A percentile compares a stretch with the other conserved stretches of the same genome.
Evolutionary conservation across 2,888 invertebrate genomes (phyloP).

Genomic region (Brachyptera risi): DNA sequence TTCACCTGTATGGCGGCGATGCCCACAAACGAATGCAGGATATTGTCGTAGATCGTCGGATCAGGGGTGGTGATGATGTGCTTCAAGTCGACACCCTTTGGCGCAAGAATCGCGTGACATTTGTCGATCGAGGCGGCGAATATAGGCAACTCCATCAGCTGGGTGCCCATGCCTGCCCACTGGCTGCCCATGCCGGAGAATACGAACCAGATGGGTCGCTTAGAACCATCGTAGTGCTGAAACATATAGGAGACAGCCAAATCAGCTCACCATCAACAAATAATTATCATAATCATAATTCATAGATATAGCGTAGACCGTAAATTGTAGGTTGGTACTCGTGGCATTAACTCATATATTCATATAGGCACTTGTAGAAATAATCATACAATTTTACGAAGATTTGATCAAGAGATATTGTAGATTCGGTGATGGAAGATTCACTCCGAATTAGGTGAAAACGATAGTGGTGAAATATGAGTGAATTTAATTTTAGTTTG

Average conservation of each 20-base stretch:
- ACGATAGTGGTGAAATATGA: no score
- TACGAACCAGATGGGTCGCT: conserved; percentile 59
- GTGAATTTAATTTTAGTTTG: no score
- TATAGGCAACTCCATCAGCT: conserved; percentile 60
- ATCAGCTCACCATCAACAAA: no score
- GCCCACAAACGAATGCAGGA: conserved; percentile 65
- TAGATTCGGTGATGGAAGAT: no score
- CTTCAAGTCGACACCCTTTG: conserved; percentile 59
- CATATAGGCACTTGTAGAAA: no score
- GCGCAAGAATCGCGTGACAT: conserved; percentile 53
- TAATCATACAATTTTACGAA: no score
- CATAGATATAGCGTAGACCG: no score
- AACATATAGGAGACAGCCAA: background rate
- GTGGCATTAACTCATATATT: no score
- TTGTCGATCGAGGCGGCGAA: conserved; percentile 61
- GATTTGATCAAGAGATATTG: no score
- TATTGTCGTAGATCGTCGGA: conserved; percentile 58
- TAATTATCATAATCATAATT: no score
- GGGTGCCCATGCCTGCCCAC: conserved; percentile 65
- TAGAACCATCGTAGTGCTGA: conserved; percentile 29
- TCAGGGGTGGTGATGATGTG: conserved; percentile 59
- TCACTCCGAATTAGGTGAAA: no score
- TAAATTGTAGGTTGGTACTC: no score
- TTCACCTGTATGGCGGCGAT: conserved; percentile 57
- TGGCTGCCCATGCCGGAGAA: conserved; percentile 75